Evolutionary conservation across 2,113 vertebrate genomes (phyloP).

Genomic region (Lampris megalopsis): DNA sequence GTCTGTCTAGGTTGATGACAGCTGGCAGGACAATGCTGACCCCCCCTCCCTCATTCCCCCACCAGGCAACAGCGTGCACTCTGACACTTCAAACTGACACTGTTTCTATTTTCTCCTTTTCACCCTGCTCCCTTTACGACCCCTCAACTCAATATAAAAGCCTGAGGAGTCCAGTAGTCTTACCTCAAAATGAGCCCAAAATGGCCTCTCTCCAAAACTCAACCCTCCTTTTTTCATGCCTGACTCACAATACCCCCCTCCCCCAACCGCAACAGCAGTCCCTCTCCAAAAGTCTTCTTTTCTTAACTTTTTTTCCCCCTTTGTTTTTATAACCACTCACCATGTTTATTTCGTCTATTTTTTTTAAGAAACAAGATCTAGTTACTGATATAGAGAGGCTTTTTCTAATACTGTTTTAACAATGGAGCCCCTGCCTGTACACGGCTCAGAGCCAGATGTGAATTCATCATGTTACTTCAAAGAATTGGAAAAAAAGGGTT

Average conservation of each 20-base stretch:
- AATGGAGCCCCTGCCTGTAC: neutral
- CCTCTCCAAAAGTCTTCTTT: neutral
- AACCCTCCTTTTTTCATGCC: neutral
- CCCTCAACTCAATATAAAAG: neutral
- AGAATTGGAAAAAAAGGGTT: neutral
- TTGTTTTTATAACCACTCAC: constrained; percentile 11
- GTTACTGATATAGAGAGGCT: constrained; percentile 16
- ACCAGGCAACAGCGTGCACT: constrained; percentile 17
- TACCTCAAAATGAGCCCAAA: constrained; percentile 22
- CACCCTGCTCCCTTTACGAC: neutral
- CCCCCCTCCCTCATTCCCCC: neutral
- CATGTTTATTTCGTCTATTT: constrained; percentile 8
- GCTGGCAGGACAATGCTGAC: constrained; percentile 4
- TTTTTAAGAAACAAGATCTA: constrained; percentile 8
- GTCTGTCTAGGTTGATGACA: constrained; percentile 22
- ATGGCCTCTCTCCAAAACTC: neutral
- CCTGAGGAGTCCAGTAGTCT: neutral
- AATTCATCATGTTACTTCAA: constrained; percentile 23
- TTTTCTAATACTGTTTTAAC: constrained; percentile 28
- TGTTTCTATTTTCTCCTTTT: neutral
- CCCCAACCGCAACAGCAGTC: neutral
- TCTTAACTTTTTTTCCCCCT: neutral
- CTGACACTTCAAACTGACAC: constrained; percentile 13
- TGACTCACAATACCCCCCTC: neutral
- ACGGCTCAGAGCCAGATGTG: constrained; percentile 7